Evolutionary conservation across 2,888 invertebrate species (phyloP).

Genomic region (Coecobrya sp.): DNA sequence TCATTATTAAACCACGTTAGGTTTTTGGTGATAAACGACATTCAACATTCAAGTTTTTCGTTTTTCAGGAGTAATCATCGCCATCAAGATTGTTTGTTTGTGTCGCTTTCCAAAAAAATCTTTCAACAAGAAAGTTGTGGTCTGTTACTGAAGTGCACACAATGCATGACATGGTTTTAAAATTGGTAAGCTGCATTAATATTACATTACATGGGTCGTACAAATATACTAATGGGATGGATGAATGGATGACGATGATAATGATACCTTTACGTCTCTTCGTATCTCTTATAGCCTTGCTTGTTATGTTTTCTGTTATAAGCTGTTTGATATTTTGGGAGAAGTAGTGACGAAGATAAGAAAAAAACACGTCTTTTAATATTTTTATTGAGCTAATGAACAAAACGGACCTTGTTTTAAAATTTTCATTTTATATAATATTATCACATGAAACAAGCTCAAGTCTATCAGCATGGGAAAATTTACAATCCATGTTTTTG

Average conservation of each 20-base stretch:
- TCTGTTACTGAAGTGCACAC: neutral
- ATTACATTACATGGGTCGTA: neutral
- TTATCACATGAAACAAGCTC: neutral
- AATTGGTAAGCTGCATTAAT: neutral
- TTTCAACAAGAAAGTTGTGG: neutral
- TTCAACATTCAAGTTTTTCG: slow-evolving; percentile 36
- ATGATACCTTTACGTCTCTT: neutral
- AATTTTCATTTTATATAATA: slow-evolving; percentile 12
- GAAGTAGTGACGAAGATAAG: slow-evolving; percentile 37
- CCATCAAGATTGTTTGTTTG: neutral
- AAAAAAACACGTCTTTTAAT: slow-evolving; percentile 53
- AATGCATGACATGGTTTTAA: slow-evolving; percentile 28
- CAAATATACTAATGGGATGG: neutral
- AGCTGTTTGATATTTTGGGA: slow-evolving; percentile 23
- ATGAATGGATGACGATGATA: neutral
- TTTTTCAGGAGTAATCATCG: slow-evolving; percentile 33
- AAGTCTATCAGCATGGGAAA: slow-evolving; percentile 54
- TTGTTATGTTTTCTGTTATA: neutral
- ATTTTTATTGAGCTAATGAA: slow-evolving; percentile 62
- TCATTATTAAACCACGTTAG: neutral
- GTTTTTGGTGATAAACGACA: neutral
- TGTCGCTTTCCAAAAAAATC: neutral
- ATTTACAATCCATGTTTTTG: slow-evolving; percentile 21
- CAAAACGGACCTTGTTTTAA: slow-evolving; percentile 60
- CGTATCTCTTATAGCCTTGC: neutral